Base-by-base conservation (phyloP, 2,888 invertebrate species). In the Isoperla grammatica region DNA sequence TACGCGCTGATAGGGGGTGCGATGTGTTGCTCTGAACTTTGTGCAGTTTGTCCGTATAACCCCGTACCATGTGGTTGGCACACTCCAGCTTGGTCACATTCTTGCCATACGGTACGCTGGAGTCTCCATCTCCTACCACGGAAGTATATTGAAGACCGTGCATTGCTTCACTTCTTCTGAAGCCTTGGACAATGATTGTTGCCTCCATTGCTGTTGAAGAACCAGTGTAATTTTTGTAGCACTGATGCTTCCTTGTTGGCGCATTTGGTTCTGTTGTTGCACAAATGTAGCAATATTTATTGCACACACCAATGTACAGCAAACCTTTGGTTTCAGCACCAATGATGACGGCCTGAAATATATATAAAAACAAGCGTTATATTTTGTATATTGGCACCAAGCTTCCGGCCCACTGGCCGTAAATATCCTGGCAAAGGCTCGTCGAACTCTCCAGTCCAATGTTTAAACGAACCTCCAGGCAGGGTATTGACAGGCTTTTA, bases 91-190 rank as follows among this genome's bases (percentile, higher is more conserved):
- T 66, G 20, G 55, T 42, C 2, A 65, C 63, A 2, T 35, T 20
- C 9, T 35, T 4, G 12, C 54, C 56, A 37, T 64, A 62, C 8
- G 49, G 42, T 19, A 35, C 29, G 29, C 40, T 29, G 8, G 62
- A 64, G 22, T 66, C 66, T 6, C 66, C 64, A 55, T 67, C 67
- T 6, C 61, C 64, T 2, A 67, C 59, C 19, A 64, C 45, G 12
- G 39, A 54, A 5, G 39, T 54, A 17, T 54, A 54, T 2, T 37
- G 40, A 2, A 53, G 12, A 20, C 54, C 59, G 43, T 59, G 35
- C 42, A 39, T 20, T 1, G 11, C 12, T 15, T 50, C 53, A 19
- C 59, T 59, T 5, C 40, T 19, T 9, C 9, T 54, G 43, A 59
- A 59, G 43, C 40, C 54, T 6, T 59, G 39, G 2, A 59, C 42